These are phyloP conservation scores for Copidosoma floridanum DNA, from an alignment of 1,140 invertebrate genomes.

Conservation along the genomic window DNA sequence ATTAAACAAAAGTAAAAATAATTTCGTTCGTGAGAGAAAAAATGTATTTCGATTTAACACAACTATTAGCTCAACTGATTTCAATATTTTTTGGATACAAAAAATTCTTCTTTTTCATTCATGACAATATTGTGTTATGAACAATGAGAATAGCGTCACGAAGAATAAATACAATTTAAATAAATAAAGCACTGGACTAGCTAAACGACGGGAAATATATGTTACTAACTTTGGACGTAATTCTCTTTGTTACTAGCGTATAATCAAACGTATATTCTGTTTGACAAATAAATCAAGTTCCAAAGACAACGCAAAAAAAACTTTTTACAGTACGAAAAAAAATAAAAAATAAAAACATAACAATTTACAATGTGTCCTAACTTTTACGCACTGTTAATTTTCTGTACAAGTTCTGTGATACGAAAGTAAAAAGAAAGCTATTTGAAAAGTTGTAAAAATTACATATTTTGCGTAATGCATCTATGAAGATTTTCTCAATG, in stretches of 20 bases:
- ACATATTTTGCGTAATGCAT: too few relatives aligned
- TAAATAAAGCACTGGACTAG: too few relatives aligned
- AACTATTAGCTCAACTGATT: neutral
- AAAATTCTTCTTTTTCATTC: neutral
- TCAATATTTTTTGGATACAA: conserved; percentile 5
- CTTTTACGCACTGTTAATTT: too few relatives aligned
- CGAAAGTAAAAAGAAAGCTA: too few relatives aligned
- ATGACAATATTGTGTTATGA: conserved; percentile 1
- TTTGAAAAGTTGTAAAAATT: too few relatives aligned
- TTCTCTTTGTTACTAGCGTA: conserved; percentile 2
- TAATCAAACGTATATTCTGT: too few relatives aligned
- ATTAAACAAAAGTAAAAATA: neutral
- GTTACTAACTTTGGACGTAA: conserved; percentile 3
- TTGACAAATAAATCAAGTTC: conserved; percentile 1
- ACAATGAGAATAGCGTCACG: neutral
- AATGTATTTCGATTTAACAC: neutral
- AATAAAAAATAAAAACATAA: conserved; percentile 16
- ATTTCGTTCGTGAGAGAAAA: neutral
- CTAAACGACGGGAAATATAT: too few relatives aligned
- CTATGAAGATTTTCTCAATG: conserved; percentile 16
- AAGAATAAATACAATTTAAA: conserved; percentile 22
- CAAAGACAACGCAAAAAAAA: conserved; percentile 12
- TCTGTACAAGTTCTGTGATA: too few relatives aligned
- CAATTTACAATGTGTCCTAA: conserved; percentile 2
- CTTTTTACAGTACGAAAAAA: neutral